Conservation (phyloP, 2,888 invertebrate species). For the Dromius quadrimaculatus region DNA sequence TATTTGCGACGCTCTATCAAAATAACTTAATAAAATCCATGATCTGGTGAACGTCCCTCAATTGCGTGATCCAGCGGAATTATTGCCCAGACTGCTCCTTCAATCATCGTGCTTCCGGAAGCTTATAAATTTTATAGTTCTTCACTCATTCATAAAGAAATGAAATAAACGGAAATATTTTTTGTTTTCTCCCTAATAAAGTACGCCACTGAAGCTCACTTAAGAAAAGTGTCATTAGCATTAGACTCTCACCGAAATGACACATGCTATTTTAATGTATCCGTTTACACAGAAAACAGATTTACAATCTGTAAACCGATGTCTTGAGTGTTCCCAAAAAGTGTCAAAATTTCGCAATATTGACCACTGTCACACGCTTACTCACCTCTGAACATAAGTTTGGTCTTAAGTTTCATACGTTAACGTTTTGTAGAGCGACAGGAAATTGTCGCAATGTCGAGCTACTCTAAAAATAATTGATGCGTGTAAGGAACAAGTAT, state of each 20-base stretch:
- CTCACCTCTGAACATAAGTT: conserved; percentile 8
- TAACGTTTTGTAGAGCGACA: conserved; percentile 38
- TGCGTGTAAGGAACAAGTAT: conserved; percentile 45
- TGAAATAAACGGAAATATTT: too few relatives aligned
- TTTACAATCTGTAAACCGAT: conserved; percentile 51
- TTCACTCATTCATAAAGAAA: too few relatives aligned
- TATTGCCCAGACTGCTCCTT: too few relatives aligned
- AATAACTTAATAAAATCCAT: too few relatives aligned
- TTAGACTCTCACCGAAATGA: conserved; percentile 43
- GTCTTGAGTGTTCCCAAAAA: conserved; percentile 44
- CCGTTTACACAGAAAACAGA: conserved; percentile 53
- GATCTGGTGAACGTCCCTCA: too few relatives aligned
- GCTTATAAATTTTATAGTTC: too few relatives aligned
- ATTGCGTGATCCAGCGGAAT: too few relatives aligned
- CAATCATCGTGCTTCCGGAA: too few relatives aligned
- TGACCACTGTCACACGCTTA: conserved; percentile 16
- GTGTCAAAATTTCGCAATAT: conserved; percentile 45
- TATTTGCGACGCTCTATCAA: too few relatives aligned
- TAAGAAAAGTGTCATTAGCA: conserved; percentile 41
- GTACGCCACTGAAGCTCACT: not conserved
- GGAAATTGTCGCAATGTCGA: conserved; percentile 48
- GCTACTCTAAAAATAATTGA: conserved; percentile 50
- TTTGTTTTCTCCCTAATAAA: not conserved
- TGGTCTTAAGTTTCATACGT: not conserved
- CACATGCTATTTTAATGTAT: conserved; percentile 53